A percentile compares a stretch with the other conserved stretches of the same genome.
Conservation (phyloP, 2,888 invertebrate species). For the Rhagonycha lutea region DNA sequence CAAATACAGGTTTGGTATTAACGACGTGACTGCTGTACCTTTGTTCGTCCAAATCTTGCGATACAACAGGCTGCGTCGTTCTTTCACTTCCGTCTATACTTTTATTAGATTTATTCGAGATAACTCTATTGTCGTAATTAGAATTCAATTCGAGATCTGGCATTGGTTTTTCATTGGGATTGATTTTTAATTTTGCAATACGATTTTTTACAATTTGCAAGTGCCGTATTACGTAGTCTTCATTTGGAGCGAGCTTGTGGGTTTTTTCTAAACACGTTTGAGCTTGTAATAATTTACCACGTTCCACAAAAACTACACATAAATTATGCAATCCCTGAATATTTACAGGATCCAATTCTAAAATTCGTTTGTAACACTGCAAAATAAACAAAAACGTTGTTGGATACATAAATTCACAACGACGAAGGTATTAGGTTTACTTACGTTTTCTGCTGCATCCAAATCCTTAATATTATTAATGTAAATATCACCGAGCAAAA, state of each 20-base stretch:
- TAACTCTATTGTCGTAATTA: constrained; percentile 45
- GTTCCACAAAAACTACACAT: constrained; percentile 94
- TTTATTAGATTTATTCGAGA: constrained; percentile 53
- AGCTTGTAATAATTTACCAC: constrained; percentile 83
- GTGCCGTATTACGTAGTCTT: constrained; percentile 90
- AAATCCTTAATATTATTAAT: constrained; percentile 94
- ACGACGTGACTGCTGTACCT: constrained; percentile 53
- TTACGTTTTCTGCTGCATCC: constrained; percentile 90
- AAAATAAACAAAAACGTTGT: constrained; percentile 38
- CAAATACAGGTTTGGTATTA: constrained; percentile 54
- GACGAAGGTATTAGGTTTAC: constrained; percentile 42
- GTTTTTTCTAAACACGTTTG: constrained; percentile 84
- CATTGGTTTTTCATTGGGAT: constrained; percentile 45
- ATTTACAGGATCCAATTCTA: constrained; percentile 86
- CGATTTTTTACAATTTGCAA: constrained; percentile 84
- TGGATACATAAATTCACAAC: neutral
- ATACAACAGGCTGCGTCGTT: constrained; percentile 51
- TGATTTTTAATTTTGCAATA: constrained; percentile 54
- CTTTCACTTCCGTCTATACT: constrained; percentile 51
- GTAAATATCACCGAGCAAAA: constrained; percentile 92
- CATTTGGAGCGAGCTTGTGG: constrained; percentile 80
- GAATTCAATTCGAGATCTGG: constrained; percentile 43
- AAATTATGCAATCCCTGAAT: constrained; percentile 94
- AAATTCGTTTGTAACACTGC: constrained; percentile 87
- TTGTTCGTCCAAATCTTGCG: constrained; percentile 25